Evolutionary conservation across 1,140 invertebrate species (phyloP).

Genomic region (Ips typographus): DNA sequence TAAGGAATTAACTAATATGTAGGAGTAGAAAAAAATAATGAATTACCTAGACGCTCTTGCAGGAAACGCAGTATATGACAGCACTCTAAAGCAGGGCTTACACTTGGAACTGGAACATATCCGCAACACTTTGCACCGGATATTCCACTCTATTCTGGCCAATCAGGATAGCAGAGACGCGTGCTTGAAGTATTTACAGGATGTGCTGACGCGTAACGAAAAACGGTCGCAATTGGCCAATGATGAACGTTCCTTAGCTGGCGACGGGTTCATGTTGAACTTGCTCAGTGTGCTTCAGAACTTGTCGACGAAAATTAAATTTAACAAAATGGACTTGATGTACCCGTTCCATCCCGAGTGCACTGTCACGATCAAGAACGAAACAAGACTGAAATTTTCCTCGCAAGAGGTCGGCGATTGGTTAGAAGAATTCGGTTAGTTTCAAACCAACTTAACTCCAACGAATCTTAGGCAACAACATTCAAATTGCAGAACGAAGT

Average conservation of each 20-base stretch:
- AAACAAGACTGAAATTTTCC: constrained; percentile 82
- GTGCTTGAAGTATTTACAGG: constrained; percentile 76
- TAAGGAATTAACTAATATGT: too few relatives aligned
- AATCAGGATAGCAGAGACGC: constrained; percentile 73
- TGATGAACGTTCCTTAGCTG: constrained; percentile 80
- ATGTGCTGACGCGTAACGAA: constrained; percentile 77
- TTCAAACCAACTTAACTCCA: not conserved
- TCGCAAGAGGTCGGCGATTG: constrained; percentile 79
- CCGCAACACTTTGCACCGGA: constrained; percentile 72
- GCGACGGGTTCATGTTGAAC: constrained; percentile 95
- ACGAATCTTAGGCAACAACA: not conserved
- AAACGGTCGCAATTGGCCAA: constrained; percentile 87
- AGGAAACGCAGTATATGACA: constrained; percentile 57
- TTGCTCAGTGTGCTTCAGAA: constrained; percentile 87
- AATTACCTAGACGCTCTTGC: not conserved
- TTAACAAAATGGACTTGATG: constrained; percentile 79
- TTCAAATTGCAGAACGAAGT: constrained; percentile 52
- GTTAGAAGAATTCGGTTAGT: constrained; percentile 53
- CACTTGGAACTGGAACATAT: constrained; percentile 75
- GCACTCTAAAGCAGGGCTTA: constrained; percentile 63
- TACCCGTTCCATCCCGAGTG: constrained; percentile 86
- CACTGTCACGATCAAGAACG: constrained; percentile 76
- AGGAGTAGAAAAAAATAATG: too few relatives aligned
- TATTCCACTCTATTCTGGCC: constrained; percentile 81
- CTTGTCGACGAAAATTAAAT: constrained; percentile 80